These are phyloP conservation scores for Odobenus rosmarus DNA, from an alignment of 2,113 vertebrate genomes.

Conservation along the genomic window DNA sequence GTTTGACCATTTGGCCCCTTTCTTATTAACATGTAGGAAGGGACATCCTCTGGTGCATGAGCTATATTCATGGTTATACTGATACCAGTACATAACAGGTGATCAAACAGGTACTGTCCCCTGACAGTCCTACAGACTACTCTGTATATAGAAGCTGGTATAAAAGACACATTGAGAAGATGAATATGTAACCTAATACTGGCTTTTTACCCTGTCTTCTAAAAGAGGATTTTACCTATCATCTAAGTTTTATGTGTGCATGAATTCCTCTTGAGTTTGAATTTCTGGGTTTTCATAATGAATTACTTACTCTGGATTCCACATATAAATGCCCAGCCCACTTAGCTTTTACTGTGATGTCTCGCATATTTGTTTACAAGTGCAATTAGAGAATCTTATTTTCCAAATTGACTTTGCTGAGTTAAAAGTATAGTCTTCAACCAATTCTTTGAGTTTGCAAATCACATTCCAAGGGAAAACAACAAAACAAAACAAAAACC, in stretches of 20 bases:
- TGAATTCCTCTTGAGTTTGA: not conserved
- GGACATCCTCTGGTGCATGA: not conserved
- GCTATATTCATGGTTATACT: not conserved
- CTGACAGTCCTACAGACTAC: not conserved
- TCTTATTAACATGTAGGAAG: not conserved
- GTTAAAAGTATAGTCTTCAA: conserved; percentile 61
- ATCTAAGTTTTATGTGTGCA: not conserved
- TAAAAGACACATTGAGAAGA: not conserved
- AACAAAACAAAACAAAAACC: not conserved
- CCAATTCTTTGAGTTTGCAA: conserved; percentile 41
- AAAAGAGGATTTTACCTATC: not conserved
- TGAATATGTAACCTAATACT: not conserved
- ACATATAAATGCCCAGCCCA: not conserved
- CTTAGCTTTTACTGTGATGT: conserved; percentile 39
- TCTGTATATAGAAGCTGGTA: not conserved
- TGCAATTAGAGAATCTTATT: conserved; percentile 62
- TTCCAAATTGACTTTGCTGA: conserved; percentile 62
- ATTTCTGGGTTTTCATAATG: conserved; percentile 55
- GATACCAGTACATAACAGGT: not conserved
- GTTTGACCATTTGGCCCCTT: not conserved
- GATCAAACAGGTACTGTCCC: not conserved
- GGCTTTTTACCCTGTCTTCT: not conserved
- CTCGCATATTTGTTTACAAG: conserved; percentile 54
- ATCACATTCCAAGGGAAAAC: conserved; percentile 20
- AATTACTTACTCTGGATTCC: conserved; percentile 30